Base-by-base conservation (phyloP, 2,797 vertebrate genomes). In the Sebastes hopkinsi region DNA sequence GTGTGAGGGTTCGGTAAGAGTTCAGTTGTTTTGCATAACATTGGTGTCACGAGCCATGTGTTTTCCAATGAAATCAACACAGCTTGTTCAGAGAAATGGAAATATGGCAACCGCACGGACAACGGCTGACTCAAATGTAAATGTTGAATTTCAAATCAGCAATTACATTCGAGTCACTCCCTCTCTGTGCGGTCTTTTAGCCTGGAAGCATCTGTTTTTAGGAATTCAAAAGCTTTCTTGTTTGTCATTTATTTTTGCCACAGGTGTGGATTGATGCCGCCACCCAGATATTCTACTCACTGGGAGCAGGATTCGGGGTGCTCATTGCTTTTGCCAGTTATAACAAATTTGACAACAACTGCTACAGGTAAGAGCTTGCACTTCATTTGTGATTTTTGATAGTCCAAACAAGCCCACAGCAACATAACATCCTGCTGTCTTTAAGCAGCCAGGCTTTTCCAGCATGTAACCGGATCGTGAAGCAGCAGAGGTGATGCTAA, bases 221-320 rank as follows among this genome's bases (percentile, higher is more conserved):
- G 23, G 5, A 42, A 58, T 72, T 70, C 2, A 79, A 38, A 68
- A 64, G 14, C 34, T 73, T 38, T 67, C 13, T 64, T 22, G 8
- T 65, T 46, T 68, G n/a, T 65, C 13, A 50, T 29, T 68, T 32
- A 46, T 94, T 82, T 50, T 92, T 86, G 2, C 4, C 0, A 1
- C 90, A 99, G 99, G 99, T 99, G 6, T 99, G 99, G 99, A 99
- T 99, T 75, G 99, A 99, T 88, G 99, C 99, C 71, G 98, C 98
- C 66, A 99, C 98, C 13, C 99, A 99, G 94, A 99, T 99, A 89
- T 99, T 99, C 92, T 99, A 98, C 90, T 99, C 99, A 11, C 90
- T 99, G 67, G 99, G 99, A 79, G 99, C 99, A 10, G 99, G 99
- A 29, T 99, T 99, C 86, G 99, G 99, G 1, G 99, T 99, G 81